phyloP scores from a whole-genome alignment of 2,888 invertebrate species.

The Temnothorax ravouxi region DNA sequence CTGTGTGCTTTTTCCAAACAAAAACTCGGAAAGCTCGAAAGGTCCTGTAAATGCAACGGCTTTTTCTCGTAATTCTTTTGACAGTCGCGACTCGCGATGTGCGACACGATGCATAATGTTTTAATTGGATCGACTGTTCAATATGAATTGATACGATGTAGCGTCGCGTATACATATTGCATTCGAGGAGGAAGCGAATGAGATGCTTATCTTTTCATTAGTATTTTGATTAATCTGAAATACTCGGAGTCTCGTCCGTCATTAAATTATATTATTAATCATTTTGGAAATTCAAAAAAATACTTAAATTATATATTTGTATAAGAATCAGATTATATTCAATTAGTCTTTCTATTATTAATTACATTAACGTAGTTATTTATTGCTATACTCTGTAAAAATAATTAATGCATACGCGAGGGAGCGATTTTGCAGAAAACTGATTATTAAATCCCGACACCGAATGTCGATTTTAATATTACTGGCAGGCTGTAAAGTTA shows the following conservation, averaged over 20 bases:
- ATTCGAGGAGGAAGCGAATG: not conserved
- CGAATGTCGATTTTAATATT: slow-evolving; percentile 15
- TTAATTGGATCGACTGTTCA: slow-evolving; percentile 74
- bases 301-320: not conserved
- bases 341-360: not conserved
- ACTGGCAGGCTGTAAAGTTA: slow-evolving; percentile 16
- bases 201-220: slow-evolving; percentile 10
- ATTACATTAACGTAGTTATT: not conserved
- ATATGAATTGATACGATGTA: slow-evolving; percentile 64
- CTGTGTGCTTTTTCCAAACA: not conserved
- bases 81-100: slow-evolving; percentile 62
- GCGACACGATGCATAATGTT: slow-evolving; percentile 73
- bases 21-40: not conserved
- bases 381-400: not conserved
- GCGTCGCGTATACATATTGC: not conserved
- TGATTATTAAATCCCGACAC: slow-evolving; percentile 39
- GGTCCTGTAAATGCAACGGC: slow-evolving; percentile 23
- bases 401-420: slow-evolving; percentile 4
- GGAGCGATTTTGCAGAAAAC: not conserved
- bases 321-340: not conserved
- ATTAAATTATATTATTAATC: not conserved
- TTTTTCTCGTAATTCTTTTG: slow-evolving; percentile 66
- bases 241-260: not conserved
- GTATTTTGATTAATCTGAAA: slow-evolving; percentile 7
- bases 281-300: not conserved